These are phyloP conservation scores for Toxotes chatareus DNA, from an alignment of 2,113 vertebrate genomes.

Conservation along the genomic window DNA sequence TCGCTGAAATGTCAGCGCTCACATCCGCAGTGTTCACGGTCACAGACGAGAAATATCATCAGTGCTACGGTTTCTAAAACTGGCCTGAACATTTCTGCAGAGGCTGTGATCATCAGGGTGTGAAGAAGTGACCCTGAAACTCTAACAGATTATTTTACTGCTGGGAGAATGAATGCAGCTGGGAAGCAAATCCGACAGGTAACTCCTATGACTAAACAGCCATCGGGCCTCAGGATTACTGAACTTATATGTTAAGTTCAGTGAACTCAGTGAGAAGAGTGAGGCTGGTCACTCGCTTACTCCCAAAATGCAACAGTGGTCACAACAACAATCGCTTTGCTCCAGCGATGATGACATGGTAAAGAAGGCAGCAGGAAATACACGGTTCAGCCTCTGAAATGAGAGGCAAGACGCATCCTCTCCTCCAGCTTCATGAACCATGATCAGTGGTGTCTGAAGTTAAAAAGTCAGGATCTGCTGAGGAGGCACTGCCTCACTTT, in stretches of 20 bases:
- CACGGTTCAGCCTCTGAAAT: background rate
- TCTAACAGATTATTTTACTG: background rate
- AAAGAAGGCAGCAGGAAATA: background rate
- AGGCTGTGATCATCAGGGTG: background rate
- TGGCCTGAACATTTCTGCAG: slow-evolving; percentile 1
- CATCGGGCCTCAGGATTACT: background rate
- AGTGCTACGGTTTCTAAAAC: slow-evolving; percentile 6
- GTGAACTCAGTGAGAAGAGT: background rate
- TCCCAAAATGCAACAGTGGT: slow-evolving; percentile 11
- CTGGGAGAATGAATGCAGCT: background rate
- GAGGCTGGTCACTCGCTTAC: background rate
- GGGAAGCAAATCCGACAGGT: background rate
- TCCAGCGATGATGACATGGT: background rate
- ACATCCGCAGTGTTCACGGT: background rate
- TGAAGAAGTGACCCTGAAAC: slow-evolving; percentile 28
- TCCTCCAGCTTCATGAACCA: too few relatives aligned
- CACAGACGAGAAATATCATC: slow-evolving; percentile 13
- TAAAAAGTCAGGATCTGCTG: too few relatives aligned
- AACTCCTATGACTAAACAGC: background rate
- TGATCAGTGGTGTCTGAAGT: too few relatives aligned
- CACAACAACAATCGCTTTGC: background rate
- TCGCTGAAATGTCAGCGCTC: slow-evolving; percentile 44
- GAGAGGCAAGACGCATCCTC: background rate
- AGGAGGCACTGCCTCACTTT: too few relatives aligned
- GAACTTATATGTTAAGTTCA: background rate